phyloP scores from a whole-genome alignment of 2,113 vertebrate species.

The Cygnus buccinator region DNA sequence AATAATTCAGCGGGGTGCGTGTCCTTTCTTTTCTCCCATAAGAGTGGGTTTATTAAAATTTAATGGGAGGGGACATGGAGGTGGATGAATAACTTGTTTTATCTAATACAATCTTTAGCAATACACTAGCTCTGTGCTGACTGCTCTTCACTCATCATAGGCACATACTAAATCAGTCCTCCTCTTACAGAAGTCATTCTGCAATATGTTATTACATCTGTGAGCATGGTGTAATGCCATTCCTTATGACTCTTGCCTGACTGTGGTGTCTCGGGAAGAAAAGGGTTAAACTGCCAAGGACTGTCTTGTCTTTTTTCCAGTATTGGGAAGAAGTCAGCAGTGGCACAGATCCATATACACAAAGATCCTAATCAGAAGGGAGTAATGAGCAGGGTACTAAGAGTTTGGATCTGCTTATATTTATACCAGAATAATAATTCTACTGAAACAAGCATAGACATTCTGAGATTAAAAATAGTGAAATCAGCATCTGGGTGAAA shows the following conservation, averaged over 20 bases:
- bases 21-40: constrained; percentile 71
- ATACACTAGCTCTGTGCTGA: background rate
- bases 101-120: constrained; percentile 13
- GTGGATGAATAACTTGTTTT: constrained; percentile 32
- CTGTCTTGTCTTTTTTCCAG: background rate
- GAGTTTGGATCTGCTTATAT: background rate
- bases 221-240: background rate
- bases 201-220: background rate
- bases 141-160: background rate
- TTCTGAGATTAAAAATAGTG: background rate
- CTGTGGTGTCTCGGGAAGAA: background rate
- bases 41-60: constrained; percentile 77
- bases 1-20: constrained; percentile 77
- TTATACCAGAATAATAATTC: background rate
- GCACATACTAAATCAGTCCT: background rate
- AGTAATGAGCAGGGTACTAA: background rate
- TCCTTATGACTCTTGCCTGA: background rate
- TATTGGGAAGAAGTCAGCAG: background rate
- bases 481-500: background rate
- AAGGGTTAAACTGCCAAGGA: background rate
- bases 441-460: background rate
- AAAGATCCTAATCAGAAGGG: background rate
- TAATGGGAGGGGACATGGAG: constrained; percentile 47
- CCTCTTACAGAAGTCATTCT: background rate
- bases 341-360: background rate